Evolutionary conservation across 2,888 invertebrate species (phyloP).

Genomic region (Habrosyne pyritoides): DNA sequence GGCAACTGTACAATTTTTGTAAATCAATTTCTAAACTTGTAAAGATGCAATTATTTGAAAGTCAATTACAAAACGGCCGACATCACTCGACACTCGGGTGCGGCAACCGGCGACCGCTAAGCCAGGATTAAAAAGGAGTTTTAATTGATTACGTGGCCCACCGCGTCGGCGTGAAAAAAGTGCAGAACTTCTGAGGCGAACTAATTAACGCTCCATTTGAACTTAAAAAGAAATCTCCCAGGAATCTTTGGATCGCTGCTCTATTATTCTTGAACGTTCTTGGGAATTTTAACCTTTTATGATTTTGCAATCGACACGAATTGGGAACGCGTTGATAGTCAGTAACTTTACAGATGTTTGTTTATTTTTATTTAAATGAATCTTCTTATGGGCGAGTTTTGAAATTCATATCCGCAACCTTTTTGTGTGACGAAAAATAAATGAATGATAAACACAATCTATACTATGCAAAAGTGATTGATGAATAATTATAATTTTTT

Average conservation of each 20-base stretch:
- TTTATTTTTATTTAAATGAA: no score
- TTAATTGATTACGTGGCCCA: slow-evolving; percentile 54
- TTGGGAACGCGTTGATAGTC: no score
- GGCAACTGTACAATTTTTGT: no score
- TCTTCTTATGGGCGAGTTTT: no score
- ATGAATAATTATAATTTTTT: no score
- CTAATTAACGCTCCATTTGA: slow-evolving; percentile 60
- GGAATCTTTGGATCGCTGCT: slow-evolving; percentile 2
- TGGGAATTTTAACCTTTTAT: not conserved
- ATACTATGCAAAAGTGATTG: no score
- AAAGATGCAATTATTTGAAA: not conserved
- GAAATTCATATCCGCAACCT: no score
- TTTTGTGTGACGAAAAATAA: no score
- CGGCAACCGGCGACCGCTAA: slow-evolving; percentile 23
- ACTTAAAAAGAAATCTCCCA: slow-evolving; percentile 25
- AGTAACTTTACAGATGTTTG: no score
- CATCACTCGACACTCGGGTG: slow-evolving; percentile 22
- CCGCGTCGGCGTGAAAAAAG: slow-evolving; percentile 34
- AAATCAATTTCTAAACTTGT: not conserved
- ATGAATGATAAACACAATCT: no score
- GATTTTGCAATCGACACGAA: not conserved
- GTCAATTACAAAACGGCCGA: not conserved
- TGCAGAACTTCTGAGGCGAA: slow-evolving; percentile 41
- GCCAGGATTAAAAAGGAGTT: slow-evolving; percentile 48
- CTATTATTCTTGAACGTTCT: slow-evolving; percentile 3